Base-by-base conservation (phyloP, 2,797 vertebrate genomes). In the Anolis apletophallus region DNA sequence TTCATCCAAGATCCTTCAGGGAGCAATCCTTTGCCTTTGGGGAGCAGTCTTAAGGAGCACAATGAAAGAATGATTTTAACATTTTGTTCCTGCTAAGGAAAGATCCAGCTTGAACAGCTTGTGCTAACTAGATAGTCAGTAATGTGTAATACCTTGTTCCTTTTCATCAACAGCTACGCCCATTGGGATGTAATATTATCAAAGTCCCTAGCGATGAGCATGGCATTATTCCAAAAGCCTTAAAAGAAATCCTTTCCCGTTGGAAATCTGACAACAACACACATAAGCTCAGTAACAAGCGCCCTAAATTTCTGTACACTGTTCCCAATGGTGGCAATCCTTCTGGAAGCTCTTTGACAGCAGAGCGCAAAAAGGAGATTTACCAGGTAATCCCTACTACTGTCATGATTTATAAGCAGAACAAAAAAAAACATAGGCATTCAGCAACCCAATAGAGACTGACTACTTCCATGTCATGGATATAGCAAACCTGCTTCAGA, bases 321-420 rank as follows among this genome's bases (percentile, higher is more conserved):
- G 96, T 98, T 89, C 98, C 98, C 80, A 98, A 98, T 16, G 97
- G 98, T 34, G 96, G 96, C 71, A 98, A 98, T 91, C 98, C 98
- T 74, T 96, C 97, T 0, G 98, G 98, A 8, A 95, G 95, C 26
- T 98, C 98, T 29, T 94, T 98, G 94, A 97, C 96, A 0, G n/a
- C 86, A 3, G 94, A 97, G 76, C 96, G 97, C 90, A 98, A 98
- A 93, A 94, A 91, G 88, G 95, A 97, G 57, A 96, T 98, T 85
- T 98, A 98, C 10, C 92, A 98, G 97, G 98, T 98, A 95, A 72
- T 87, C 40, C 71, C 34, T 17, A 12, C 32, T 29, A 19, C 17
- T 6, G 64, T 83, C 19, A 36, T 55, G 52, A 57, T 16, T 85
- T 81, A 72, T 19, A 23, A 81, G 16, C 4, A 81, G 17, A 74